Evolutionary conservation across 2,888 invertebrate species (phyloP).

Genomic region (Hemistola chrysoprasaria): DNA sequence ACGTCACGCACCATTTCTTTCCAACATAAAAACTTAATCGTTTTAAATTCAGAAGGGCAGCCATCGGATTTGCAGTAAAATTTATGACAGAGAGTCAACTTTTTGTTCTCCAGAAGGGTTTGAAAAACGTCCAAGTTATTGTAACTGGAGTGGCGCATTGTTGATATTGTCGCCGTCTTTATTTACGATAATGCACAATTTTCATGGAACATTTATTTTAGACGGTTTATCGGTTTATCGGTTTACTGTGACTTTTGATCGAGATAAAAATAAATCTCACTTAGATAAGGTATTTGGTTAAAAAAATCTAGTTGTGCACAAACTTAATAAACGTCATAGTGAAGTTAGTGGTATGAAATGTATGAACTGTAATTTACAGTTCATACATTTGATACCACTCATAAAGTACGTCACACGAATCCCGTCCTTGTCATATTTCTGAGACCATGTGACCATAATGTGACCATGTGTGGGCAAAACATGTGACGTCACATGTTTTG

Average conservation of each 20-base stretch:
- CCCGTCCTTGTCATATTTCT: too few species aligned
- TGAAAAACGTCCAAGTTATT: conserved; percentile 46
- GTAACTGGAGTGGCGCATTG: conserved; percentile 41
- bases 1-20: conserved; percentile 2
- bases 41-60: conserved; percentile 18
- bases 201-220: conserved; percentile 62
- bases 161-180: conserved; percentile 40
- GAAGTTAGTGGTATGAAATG: too few species aligned
- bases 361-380: too few species aligned
- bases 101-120: conserved; percentile 34
- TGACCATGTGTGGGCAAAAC: too few species aligned
- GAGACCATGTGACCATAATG: too few species aligned
- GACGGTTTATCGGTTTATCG: conserved; percentile 47
- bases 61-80: conserved; percentile 42
- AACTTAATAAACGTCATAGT: too few species aligned
- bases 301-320: too few species aligned
- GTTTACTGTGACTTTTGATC: neutral
- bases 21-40: conserved; percentile 15
- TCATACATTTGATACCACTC: conserved; percentile 34
- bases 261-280: conserved; percentile 1
- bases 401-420: too few species aligned
- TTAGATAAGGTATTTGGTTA: too few species aligned
- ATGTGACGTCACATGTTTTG: too few species aligned
- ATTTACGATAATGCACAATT: conserved; percentile 68
- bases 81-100: conserved; percentile 44